A percentile compares a stretch with the other conserved stretches of the same genome.
Evolutionary conservation across 2,113 vertebrate species (phyloP).

Genomic region (Gnathonemus longibarbis): DNA sequence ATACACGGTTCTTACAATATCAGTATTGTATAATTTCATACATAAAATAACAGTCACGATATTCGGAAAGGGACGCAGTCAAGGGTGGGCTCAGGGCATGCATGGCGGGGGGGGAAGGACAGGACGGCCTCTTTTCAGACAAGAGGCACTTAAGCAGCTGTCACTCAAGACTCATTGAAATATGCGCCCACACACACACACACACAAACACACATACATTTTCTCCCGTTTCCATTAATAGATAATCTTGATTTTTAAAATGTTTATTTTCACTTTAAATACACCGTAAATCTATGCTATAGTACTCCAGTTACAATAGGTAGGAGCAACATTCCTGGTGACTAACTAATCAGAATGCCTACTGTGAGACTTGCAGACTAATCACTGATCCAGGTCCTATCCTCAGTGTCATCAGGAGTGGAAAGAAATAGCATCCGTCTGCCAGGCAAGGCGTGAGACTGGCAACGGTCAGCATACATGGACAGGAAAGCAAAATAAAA

Average conservation of each 20-base stretch:
- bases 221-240: conserved; percentile 21
- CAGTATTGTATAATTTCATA: conserved; percentile 34
- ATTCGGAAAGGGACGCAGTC: conserved; percentile 36
- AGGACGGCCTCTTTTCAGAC: conserved; percentile 33
- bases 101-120: conserved; percentile 33
- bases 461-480: background rate
- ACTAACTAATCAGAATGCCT: conserved; percentile 29
- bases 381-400: conserved; percentile 27
- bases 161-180: conserved; percentile 21
- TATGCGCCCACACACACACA: background rate
- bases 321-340: conserved; percentile 43
- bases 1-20: conserved; percentile 35
- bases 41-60: conserved; percentile 58
- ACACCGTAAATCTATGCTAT: conserved; percentile 41
- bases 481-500: conserved; percentile 18
- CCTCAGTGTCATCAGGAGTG: conserved; percentile 30
- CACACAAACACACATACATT: conserved; percentile 15
- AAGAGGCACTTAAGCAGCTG: conserved; percentile 42
- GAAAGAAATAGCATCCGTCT: conserved; percentile 31
- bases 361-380: conserved; percentile 20
- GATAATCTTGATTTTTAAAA: conserved; percentile 11
- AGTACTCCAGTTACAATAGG: conserved; percentile 21
- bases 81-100: conserved; percentile 47
- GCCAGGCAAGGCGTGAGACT: conserved; percentile 10
- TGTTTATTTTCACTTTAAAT: conserved; percentile 29